Conservation (phyloP, 1,140 invertebrate species). For the Portunus trituberculatus region DNA sequence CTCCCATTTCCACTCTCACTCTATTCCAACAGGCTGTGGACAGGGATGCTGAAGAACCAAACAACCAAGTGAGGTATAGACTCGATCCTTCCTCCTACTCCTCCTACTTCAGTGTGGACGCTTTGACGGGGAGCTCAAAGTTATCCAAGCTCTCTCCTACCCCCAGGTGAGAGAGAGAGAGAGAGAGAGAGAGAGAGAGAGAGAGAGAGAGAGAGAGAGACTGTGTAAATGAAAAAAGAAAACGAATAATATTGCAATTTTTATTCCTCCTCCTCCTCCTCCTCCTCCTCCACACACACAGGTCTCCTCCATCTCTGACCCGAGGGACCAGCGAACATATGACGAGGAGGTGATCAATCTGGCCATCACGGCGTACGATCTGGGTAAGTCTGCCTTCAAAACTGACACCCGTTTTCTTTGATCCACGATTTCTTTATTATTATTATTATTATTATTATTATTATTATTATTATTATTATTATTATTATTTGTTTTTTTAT, state of each 20-base stretch:
- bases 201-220: background rate
- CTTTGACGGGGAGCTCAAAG: constrained; percentile 83
- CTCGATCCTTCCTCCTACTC: constrained; percentile 87
- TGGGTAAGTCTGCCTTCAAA: constrained; percentile 81
- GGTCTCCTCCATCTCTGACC: background rate
- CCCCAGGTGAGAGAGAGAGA: constrained; percentile 41
- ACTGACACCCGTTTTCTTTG: too few relatives aligned
- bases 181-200: background rate
- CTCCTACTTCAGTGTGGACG: constrained; percentile 89
- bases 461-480: background rate
- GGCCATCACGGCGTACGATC: constrained; percentile 88
- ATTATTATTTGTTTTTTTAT: background rate
- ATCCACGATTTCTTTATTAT: background rate
- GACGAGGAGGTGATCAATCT: constrained; percentile 81
- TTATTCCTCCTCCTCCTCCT: background rate
- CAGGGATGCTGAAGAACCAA: constrained; percentile 90
- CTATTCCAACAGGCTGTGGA: constrained; percentile 86
- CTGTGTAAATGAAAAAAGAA: background rate
- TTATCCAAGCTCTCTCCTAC: constrained; percentile 44
- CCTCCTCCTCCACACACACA: background rate
- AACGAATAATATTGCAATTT: too few relatives aligned
- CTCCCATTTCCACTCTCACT: background rate
- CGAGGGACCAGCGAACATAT: background rate
- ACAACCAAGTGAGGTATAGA: constrained; percentile 92
- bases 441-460: background rate